Evolutionary conservation across 2,797 vertebrate genomes (phyloP).

Genomic region (Chloroceryle inda): DNA sequence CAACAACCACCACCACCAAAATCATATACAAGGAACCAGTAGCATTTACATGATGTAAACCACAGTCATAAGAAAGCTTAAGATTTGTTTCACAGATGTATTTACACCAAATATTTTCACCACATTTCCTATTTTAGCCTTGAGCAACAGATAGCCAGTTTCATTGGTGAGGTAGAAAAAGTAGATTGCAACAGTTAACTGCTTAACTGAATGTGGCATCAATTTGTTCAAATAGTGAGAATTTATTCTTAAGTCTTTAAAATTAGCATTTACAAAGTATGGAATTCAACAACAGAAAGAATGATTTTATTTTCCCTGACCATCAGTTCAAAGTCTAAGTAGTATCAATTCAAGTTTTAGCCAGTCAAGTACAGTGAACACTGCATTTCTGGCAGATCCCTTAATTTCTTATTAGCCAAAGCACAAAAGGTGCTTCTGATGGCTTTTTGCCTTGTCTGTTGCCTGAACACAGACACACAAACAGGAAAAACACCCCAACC

Average conservation of each 20-base stretch:
- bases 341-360: background rate
- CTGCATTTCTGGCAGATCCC: background rate
- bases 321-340: background rate
- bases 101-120: background rate
- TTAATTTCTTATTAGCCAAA: background rate
- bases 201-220: background rate
- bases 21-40: background rate
- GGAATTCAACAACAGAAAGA: too few relatives aligned
- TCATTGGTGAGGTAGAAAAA: background rate
- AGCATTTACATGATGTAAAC: background rate
- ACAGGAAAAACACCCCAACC: background rate
- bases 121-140: background rate
- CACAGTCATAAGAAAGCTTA: background rate
- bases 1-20: background rate
- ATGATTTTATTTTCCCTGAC: background rate
- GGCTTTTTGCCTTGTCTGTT: background rate
- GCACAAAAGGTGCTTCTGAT: background rate
- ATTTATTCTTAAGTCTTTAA: background rate
- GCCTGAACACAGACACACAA: background rate
- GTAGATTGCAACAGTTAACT: background rate
- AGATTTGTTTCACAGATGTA: background rate
- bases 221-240: background rate
- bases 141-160: background rate
- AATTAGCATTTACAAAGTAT: background rate
- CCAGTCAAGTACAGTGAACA: background rate